A percentile compares a stretch with the other conserved stretches of the same genome.
Evolutionary conservation across 2,797 vertebrate genomes (phyloP).

Genomic region (Falco concolor): DNA sequence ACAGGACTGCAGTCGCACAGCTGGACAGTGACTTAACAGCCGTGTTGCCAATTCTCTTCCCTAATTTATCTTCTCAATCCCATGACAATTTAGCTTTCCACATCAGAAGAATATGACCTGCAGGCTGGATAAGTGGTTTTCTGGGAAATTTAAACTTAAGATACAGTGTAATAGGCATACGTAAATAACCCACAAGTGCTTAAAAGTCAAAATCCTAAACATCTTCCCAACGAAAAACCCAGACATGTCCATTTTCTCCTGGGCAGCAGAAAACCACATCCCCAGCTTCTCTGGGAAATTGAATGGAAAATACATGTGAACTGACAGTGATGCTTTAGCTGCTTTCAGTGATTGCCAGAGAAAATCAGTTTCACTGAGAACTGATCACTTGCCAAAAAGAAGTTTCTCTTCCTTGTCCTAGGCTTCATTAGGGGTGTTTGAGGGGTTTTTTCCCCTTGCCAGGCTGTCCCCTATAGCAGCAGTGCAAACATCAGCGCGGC

Average conservation of each 20-base stretch:
- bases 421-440: not conserved
- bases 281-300: not conserved
- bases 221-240: not conserved
- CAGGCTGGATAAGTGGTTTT: not conserved
- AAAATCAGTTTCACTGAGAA: not conserved
- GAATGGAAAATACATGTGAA: not conserved
- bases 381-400: not conserved
- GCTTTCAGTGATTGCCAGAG: not conserved
- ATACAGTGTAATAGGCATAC: not conserved
- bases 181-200: not conserved
- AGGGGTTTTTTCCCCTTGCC: not conserved
- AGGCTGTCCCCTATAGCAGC: not conserved
- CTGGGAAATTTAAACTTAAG: not conserved
- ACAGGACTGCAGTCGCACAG: not conserved
- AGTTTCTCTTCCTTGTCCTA: not conserved
- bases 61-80: not conserved
- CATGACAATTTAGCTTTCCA: not conserved
- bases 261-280: not conserved
- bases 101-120: not conserved
- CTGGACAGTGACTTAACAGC: not conserved
- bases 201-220: not conserved
- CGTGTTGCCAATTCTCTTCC: not conserved
- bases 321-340: not conserved
- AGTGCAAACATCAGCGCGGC: not conserved
- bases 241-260: not conserved